These are phyloP conservation scores for Rhagium mordax DNA, from an alignment of 2,888 invertebrate species.

Conservation along the genomic window DNA sequence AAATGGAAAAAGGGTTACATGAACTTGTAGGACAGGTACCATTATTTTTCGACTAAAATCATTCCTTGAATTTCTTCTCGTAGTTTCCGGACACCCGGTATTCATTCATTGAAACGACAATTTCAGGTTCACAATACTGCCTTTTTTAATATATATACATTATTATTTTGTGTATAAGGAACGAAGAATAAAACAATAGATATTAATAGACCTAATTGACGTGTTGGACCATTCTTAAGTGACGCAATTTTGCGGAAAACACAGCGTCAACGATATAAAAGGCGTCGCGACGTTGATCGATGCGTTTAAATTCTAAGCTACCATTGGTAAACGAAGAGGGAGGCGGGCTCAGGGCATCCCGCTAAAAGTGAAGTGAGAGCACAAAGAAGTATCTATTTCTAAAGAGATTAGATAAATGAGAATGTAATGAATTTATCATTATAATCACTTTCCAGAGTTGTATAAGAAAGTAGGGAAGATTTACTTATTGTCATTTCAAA, in stretches of 20 bases:
- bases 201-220: background rate
- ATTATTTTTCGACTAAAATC: too few species aligned
- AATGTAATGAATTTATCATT: background rate
- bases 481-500: background rate
- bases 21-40: too few species aligned
- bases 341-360: conserved; percentile 52
- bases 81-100: too few species aligned
- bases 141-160: too few species aligned
- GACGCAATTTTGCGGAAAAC: conserved; percentile 3
- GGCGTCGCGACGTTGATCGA: conserved; percentile 62
- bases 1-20: too few species aligned
- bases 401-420: background rate
- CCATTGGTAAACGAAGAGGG: conserved; percentile 55
- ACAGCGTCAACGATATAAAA: background rate
- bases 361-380: conserved; percentile 25
- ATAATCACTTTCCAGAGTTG: background rate
- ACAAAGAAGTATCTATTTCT: background rate
- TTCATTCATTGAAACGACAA: too few species aligned
- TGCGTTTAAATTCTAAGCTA: conserved; percentile 52
- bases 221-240: background rate
- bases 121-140: too few species aligned
- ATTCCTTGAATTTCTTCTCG: too few species aligned
- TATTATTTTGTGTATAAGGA: too few species aligned
- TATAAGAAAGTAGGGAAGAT: background rate
- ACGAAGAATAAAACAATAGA: too few species aligned